Evolutionary conservation across 2,888 invertebrate genomes (phyloP), one percentile per base, ranked within the genome.

Genomic region (Orthosia incerta): DNA sequence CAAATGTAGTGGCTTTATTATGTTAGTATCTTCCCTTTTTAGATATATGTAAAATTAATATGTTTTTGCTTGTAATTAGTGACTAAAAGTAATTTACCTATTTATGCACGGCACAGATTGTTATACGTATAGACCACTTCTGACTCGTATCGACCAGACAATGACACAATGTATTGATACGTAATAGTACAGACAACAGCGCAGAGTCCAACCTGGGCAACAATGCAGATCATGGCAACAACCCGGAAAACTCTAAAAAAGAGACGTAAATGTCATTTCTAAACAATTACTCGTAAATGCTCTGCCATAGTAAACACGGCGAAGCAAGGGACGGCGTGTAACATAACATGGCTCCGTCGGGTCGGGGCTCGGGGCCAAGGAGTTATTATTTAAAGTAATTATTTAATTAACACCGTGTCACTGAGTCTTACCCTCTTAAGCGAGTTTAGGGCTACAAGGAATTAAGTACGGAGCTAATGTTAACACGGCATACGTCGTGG

Each of bases 371-470:
- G 79, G 80, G 89, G 83, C 88, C 90, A 86, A 88, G 89, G 90
- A 94, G 95, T 95, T 95, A 95, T 95, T 95, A 95, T 95, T 95
- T 93, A 94, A 94, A 95, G 95, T 96, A 95, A 96, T 96, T 96
- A 95, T 95, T 95, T 95, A 96, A 96, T 95, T 95, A 96, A 95
- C 95, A 95, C 90, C 90, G 91, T 95, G 94, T 95, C 93, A 91
- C 91, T 89, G 90, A 93, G 94, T 93, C 93, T 94, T 94, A 94
- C 95, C 95, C 95, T 95, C 95, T 94, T 94, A 95, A 95, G 94
- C 91, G 93, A 95, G 95, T 95, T 94, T 92, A 93, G 94, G 94
- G 93, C 94, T 93, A 95, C 95, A 94, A 94, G 95, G 96, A 93
- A 95, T 95, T 96, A 95, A 95, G 94, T 94, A 93, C 91, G 91